Conservation (phyloP, 2,797 vertebrate genomes). For the Pyrocephalus nanus region DNA sequence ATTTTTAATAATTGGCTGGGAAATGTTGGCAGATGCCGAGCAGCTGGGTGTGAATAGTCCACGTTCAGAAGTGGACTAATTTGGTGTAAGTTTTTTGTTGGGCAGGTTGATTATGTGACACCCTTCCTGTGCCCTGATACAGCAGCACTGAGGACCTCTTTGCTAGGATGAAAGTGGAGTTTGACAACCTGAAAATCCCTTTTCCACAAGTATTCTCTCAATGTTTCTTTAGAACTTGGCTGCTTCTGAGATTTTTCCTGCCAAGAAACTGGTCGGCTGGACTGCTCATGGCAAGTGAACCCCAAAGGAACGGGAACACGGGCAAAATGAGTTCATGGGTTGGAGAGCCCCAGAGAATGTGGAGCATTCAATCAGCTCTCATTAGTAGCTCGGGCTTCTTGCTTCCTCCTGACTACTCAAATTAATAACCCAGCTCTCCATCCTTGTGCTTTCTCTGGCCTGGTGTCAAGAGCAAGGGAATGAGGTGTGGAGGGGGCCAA, state of each 20-base stretch:
- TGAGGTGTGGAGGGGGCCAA: slow-evolving; percentile 21
- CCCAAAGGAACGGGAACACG: slow-evolving; percentile 26
- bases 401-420: slow-evolving; percentile 33
- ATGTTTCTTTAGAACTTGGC: slow-evolving; percentile 48
- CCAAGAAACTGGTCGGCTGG: neutral
- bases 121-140: neutral
- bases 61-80: neutral
- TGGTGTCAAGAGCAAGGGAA: slow-evolving; percentile 13
- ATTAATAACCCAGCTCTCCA: slow-evolving; percentile 29
- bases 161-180: neutral
- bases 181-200: slow-evolving; percentile 28
- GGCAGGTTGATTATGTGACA: neutral
- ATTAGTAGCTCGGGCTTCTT: slow-evolving; percentile 16
- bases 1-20: neutral
- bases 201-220: slow-evolving; percentile 24
- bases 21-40: neutral
- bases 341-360: slow-evolving; percentile 18
- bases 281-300: slow-evolving; percentile 44
- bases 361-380: slow-evolving; percentile 20
- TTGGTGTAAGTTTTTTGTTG: neutral
- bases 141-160: neutral
- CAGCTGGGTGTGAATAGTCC: neutral
- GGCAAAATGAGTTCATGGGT: slow-evolving; percentile 38
- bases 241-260: slow-evolving; percentile 31
- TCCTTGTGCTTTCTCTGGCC: slow-evolving; percentile 52